Evolutionary conservation across 1,140 invertebrate species (phyloP), one percentile per base, ranked within the genome.

Genomic region (Drosophila bocqueti): DNA sequence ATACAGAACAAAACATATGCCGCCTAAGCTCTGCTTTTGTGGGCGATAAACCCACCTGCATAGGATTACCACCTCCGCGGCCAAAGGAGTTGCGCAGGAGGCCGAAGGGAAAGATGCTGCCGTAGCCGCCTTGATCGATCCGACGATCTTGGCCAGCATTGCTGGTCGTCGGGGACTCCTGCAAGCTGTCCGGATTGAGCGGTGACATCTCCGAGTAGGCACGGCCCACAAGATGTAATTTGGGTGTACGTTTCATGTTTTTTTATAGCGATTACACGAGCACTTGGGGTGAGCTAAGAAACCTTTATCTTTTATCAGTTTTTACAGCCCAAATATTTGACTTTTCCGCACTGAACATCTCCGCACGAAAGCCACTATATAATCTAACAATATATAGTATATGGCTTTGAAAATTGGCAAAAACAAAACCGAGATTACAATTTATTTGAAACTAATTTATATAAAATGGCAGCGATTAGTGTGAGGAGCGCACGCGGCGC

Each of bases 171-270:
- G 57, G 64, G 0, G 81, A 71, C 2, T 67, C 67, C n/a, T 58
- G 54, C 43, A 78, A 52, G 5, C 38, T 16, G 18, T 78, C 72
- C 9, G 91, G 91, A 76, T 92, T 92, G 16, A 92, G 46, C 2
- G 91, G 91, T 24, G 91, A 92, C 89, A 92, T 87, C 72, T 92
- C 91, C 72, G 91, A 92, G 57, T 85, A 92, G 60, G 91, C 85
- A 24, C 89, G 89, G 29, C 91, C 91, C 71, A 92, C 72, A 45
- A 90, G 67, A 21, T 73, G 57, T 24, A 92, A 62, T 57, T 90
- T 91, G 21, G 91, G 91, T 15, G 76, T 83, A 11, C 90, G 90
- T 24, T 68, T 52, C 90, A 92, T 92, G 11, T 26, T 8, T n/a
- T 29, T 43, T 62, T 29, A 26, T 21, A 40, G 21, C 68, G 2